Base-by-base conservation (phyloP, 1,140 invertebrate species). In the Whitmania pigra region DNA sequence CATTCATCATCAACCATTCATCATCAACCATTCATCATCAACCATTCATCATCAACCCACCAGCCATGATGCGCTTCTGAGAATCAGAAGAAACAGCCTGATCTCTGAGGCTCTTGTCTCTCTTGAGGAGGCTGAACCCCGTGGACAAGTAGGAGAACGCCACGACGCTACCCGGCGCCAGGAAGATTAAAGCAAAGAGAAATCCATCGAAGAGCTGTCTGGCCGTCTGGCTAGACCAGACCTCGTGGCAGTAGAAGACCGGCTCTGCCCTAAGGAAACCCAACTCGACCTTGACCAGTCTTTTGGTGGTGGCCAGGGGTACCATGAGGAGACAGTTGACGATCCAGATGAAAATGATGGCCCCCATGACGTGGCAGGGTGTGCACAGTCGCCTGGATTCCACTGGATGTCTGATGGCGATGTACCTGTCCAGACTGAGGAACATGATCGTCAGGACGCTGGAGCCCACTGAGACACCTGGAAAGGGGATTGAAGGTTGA, bases 121-220 rank as follows among this genome's bases (percentile, higher is more conserved):
- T 84, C 2, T 86, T 86, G 78, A 88, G 89, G 18, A 90, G 80
- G 22, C 86, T 85, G 53, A 86, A 82, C 0, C 89, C 88, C 86
- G 89, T 90, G 77, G 88, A 80, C 0, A 87, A 85, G 78, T 90
- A 90, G 0, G 88, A 86, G 31, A 88, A 83, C 69, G 89, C 87
- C 40, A 89, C 86, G 72, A 85, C 83, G n/a, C 71, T 72, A n/a
- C 88, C 88, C 7, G 89, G 89, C 71, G 89, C 84, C 11, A 87
- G 86, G 77, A 90, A 90, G 53, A 90, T 88, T 49, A 89, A 78
- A 0, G 87, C 83, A 76, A 90, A 89, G 75, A 87, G 87, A 63
- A 88, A 83, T 9, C 86, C 81, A 2, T 88, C 88, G 76, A 89
- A 88, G 22, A 76, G 63, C 66, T 75, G 75, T 22, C 77, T 74